Base-by-base conservation (phyloP, 2,888 invertebrate genomes). In the Tetragonula carbonaria region DNA sequence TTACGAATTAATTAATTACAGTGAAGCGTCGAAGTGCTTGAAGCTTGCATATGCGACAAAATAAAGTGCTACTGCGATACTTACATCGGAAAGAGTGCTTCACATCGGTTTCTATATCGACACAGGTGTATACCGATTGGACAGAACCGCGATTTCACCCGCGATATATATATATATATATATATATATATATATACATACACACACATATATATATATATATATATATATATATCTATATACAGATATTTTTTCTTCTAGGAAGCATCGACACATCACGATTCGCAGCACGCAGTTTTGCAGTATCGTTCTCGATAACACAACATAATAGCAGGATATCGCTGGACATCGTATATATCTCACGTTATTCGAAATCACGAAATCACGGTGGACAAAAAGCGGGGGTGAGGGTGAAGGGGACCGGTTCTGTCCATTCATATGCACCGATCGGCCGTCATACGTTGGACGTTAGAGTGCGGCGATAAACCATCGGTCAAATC, bases 1-100 rank as follows among this genome's bases (percentile, higher is more conserved):
- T 28, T 59, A 78, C 74, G 65, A 70, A 83, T 84, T 74, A 77
- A 87, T 82, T 74, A 67, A 86, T 78, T 28, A 45, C 45, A 66
- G 80, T 84, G 74, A 86, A 86, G 82, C 84, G 57, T 86, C 84
- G 77, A 63, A 63, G 78, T 84, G 88, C 86, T 88, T 75, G 77
- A 88, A 87, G 88, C 86, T 87, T 88, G 88, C 88, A 71, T 89
- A 83, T 87, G 89, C 87, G 82, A 87, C 89, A 89, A 87, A 86
- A 85, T 89, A 88, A 88, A 87, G 86, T 87, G 89, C 89, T 89
- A 89, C 89, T 89, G 90, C 90, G 87, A 88, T 90, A 90, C 90
- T 90, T 90, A 90, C 90, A 89, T 89, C 89, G 87, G 89, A 88
- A 90, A 90, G 87, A 88, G 89, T 90, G 89, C 88, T 90, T 88